These are phyloP conservation scores for Hemibagrus guttatus DNA, from an alignment of 2,797 vertebrate genomes.

Conservation along the genomic window DNA sequence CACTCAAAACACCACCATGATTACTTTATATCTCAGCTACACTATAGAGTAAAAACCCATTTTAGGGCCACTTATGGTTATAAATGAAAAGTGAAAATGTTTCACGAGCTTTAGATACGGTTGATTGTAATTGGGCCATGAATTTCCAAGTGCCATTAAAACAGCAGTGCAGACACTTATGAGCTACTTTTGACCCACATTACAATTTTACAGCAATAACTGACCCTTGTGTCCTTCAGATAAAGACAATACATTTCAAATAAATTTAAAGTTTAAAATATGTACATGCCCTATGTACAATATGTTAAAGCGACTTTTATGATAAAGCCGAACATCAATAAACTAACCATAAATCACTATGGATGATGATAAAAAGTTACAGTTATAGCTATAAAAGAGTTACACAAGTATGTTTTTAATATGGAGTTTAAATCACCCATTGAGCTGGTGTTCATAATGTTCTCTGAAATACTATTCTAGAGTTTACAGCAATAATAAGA, in stretches of 20 bases:
- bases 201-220: background rate
- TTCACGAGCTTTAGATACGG: background rate
- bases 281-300: background rate
- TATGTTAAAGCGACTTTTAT: background rate
- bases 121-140: background rate
- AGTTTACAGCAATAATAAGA: slow-evolving; percentile 6
- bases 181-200: background rate
- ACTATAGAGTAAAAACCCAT: background rate
- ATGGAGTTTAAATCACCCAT: background rate
- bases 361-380: background rate
- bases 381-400: background rate
- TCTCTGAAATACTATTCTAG: slow-evolving; percentile 12
- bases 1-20: background rate
- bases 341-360: background rate
- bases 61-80: background rate
- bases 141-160: background rate
- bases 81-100: background rate
- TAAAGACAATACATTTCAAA: no score
- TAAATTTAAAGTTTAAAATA: background rate
- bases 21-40: background rate
- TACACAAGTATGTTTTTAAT: background rate
- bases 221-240: no score
- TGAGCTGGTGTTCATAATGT: background rate
- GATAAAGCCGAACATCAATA: background rate
- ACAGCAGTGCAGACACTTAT: background rate